A percentile compares a stretch with the other conserved stretches of the same genome.
These are phyloP conservation scores for Taphrorychus bicolor DNA, from an alignment of 2,888 invertebrate species.

Conservation along the genomic window DNA sequence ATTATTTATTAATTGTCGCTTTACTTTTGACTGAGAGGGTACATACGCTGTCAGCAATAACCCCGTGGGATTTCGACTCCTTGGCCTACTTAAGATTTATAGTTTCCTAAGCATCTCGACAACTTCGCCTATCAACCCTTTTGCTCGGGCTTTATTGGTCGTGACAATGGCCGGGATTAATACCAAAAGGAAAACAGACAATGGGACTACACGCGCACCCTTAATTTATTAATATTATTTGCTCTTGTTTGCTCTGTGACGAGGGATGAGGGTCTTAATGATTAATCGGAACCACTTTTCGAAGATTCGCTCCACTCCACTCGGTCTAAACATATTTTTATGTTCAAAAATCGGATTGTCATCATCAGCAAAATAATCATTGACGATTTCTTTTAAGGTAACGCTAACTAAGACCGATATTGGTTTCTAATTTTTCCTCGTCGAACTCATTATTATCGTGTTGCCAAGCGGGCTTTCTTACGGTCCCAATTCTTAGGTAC, in stretches of 20 bases:
- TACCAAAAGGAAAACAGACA: slow-evolving; percentile 8
- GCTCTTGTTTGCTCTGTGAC: background rate
- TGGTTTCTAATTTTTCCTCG: slow-evolving; percentile 7
- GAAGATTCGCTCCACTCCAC: background rate
- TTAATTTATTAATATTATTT: slow-evolving; percentile 25
- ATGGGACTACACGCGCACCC: slow-evolving; percentile 12
- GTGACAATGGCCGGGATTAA: slow-evolving; percentile 11
- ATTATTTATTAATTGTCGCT: no score
- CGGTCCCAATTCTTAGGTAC: slow-evolving; percentile 10
- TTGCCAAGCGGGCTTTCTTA: slow-evolving; percentile 20
- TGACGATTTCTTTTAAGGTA: background rate
- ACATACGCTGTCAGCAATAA: no score
- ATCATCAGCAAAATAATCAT: no score
- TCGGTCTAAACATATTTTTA: no score
- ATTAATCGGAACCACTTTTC: background rate
- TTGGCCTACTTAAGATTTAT: no score
- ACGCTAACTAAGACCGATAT: background rate
- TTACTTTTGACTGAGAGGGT: no score
- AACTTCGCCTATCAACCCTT: slow-evolving; percentile 6
- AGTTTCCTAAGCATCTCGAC: slow-evolving; percentile 8
- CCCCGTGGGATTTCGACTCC: no score
- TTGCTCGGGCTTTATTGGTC: slow-evolving; percentile 5
- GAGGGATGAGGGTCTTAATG: background rate
- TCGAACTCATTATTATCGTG: background rate
- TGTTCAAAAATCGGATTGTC: no score